Evolutionary conservation across 1,140 invertebrate species (phyloP).

Genomic region (Drosophila persimilis): DNA sequence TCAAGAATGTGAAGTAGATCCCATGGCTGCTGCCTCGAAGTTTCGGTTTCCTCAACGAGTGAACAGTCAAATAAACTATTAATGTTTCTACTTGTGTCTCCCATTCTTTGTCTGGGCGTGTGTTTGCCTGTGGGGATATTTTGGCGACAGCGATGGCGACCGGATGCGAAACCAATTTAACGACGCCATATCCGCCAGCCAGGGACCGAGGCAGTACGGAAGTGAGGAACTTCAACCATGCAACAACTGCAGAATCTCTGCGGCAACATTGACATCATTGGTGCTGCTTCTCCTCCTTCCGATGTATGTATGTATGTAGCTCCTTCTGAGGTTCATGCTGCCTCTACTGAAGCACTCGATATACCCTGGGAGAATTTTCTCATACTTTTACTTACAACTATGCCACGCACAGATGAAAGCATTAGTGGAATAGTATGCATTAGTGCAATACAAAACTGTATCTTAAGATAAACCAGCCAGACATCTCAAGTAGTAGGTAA

Average conservation of each 20-base stretch:
- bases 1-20: constrained; percentile 32
- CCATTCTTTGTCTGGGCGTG: not conserved
- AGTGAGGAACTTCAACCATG: constrained; percentile 24
- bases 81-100: not conserved
- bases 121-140: constrained; percentile 12
- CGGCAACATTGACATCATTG: constrained; percentile 46
- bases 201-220: constrained; percentile 1
- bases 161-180: constrained; percentile 63
- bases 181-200: constrained; percentile 48
- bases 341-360: not conserved
- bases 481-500: no score
- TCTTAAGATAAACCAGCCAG: no score
- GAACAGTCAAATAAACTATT: constrained; percentile 26
- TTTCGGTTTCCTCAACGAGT: not conserved
- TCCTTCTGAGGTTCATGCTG: constrained; percentile 1
- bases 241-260: constrained; percentile 52
- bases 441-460: no score
- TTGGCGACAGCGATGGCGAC: constrained; percentile 25
- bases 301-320: no score
- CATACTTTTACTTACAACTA: no score
- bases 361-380: no score
- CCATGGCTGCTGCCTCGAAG: constrained; percentile 23
- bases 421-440: no score
- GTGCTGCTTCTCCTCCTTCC: constrained; percentile 11
- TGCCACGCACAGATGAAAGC: no score